Evolutionary conservation across 1,140 invertebrate species (phyloP).

Genomic region (Drosophila mojavensis): DNA sequence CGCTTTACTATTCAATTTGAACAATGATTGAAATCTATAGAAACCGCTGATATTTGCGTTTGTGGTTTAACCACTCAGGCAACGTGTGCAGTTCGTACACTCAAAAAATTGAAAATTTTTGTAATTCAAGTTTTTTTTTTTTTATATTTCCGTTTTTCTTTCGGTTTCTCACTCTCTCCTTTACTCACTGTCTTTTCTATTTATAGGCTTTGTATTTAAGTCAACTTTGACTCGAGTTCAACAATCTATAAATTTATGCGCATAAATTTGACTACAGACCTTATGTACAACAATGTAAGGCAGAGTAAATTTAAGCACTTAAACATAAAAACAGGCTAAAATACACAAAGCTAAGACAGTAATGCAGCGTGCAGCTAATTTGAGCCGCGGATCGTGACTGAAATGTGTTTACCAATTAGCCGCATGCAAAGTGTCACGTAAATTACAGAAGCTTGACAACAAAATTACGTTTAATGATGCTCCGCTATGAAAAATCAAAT

Average conservation of each 20-base stretch:
- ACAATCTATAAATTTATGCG: conserved; percentile 71
- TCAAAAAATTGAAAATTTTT: conserved; percentile 5
- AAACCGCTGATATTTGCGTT: background rate
- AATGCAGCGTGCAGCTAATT: conserved; percentile 30
- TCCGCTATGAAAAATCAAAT: conserved; percentile 2
- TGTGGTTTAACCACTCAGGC: conserved; percentile 2
- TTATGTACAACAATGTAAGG: conserved; percentile 10
- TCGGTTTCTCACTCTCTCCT: conserved; percentile 3
- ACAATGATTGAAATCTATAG: conserved; percentile 13
- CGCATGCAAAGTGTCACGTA: conserved; percentile 63
- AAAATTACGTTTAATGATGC: conserved; percentile 26
- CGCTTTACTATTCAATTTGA: conserved; percentile 30
- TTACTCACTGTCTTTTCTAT: conserved; percentile 10
- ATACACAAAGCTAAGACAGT: background rate
- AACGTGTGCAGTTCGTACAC: background rate
- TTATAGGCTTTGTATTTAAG: conserved; percentile 40
- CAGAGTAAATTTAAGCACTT: conserved; percentile 28
- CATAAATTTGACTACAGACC: conserved; percentile 48
- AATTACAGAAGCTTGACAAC: conserved; percentile 36
- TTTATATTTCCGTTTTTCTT: conserved; percentile 8
- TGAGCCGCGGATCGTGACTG: conserved; percentile 20
- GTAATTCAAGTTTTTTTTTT: conserved; percentile 5
- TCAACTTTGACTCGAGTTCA: conserved; percentile 57
- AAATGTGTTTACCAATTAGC: conserved; percentile 55
- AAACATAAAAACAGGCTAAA: background rate